Conservation (phyloP, 2,797 vertebrate genomes). For the Phaenicophaeus curvirostris region DNA sequence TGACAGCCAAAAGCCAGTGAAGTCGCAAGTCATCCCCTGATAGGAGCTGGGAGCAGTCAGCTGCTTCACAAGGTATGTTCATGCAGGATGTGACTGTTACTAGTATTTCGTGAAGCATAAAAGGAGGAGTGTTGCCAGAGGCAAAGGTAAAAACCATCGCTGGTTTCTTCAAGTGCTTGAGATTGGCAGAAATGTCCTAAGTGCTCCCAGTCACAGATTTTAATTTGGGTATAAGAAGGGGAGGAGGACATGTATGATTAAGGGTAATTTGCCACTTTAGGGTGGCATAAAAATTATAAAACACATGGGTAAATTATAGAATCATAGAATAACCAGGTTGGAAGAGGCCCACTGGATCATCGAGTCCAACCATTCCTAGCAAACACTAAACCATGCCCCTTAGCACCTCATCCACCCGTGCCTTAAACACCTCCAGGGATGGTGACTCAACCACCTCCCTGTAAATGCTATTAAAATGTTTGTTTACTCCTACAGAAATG, state of each 20-base stretch:
- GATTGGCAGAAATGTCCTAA: not conserved
- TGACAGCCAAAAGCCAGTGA: not conserved
- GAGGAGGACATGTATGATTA: not conserved
- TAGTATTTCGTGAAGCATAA: not conserved
- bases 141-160: not conserved
- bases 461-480: not conserved
- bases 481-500: not conserved
- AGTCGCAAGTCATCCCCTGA: not conserved
- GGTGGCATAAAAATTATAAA: not conserved
- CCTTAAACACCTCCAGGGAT: too few species aligned
- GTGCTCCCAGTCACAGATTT: fast-evolving
- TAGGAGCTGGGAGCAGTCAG: not conserved
- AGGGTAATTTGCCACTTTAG: not conserved
- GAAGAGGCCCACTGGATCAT: too few species aligned
- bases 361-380: too few species aligned
- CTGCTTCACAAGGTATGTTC: not conserved
- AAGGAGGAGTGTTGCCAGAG: not conserved
- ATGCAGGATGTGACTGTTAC: not conserved
- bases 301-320: not conserved
- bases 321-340: too few species aligned
- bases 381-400: too few species aligned
- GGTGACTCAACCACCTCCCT: too few species aligned
- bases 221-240: not conserved
- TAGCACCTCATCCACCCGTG: too few species aligned
- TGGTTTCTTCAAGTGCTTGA: not conserved